phyloP scores from a whole-genome alignment of 2,113 vertebrate genomes.

The Raja brachyura region DNA sequence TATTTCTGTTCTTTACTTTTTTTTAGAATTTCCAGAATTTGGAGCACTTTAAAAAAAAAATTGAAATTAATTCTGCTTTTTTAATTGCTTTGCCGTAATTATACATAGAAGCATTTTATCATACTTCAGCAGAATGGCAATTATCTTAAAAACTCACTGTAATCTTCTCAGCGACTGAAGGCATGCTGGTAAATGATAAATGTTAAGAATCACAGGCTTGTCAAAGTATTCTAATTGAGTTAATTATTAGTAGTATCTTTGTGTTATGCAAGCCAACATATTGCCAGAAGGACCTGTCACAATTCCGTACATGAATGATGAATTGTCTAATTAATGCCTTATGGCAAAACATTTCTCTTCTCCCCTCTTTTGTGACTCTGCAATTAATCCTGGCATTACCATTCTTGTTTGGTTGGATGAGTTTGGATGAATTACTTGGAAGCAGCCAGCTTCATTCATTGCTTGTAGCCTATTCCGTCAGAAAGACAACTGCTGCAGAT shows the following conservation, averaged over 20 bases:
- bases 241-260: constrained; percentile 29
- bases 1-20: neutral
- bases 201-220: neutral
- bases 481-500: neutral
- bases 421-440: neutral
- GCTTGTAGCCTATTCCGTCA: neutral
- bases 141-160: neutral
- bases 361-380: constrained; percentile 20
- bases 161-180: neutral
- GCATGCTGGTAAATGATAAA: neutral
- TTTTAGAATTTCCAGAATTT: neutral
- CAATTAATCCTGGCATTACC: constrained; percentile 2
- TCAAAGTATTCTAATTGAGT: constrained; percentile 25
- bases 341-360: constrained; percentile 31
- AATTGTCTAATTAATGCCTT: constrained; percentile 33
- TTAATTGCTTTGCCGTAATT: neutral
- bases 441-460: constrained; percentile 1
- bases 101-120: neutral
- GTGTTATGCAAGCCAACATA: neutral
- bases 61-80: neutral
- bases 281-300: constrained; percentile 30
- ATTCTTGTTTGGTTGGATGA: constrained; percentile 23
- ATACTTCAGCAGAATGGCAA: neutral
- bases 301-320: neutral
- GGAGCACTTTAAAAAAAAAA: neutral